Evolutionary conservation across 2,888 invertebrate species (phyloP).

Genomic region (Trichogramma dendrolimi): DNA sequence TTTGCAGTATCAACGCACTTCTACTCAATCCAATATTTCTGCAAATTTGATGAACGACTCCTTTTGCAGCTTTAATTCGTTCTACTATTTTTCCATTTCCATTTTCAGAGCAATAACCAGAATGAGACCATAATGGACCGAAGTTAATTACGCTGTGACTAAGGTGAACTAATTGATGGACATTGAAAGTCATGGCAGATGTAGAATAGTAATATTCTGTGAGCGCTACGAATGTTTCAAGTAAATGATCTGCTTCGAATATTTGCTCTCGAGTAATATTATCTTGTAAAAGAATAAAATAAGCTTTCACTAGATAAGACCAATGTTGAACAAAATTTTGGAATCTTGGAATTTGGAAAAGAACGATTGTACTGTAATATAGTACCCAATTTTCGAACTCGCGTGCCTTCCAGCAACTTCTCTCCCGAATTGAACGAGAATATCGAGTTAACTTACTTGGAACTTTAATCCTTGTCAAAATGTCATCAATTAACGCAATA

Average conservation of each 20-base stretch:
- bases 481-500: slow-evolving; percentile 8
- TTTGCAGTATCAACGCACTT: neutral
- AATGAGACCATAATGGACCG: slow-evolving; percentile 30
- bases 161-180: slow-evolving; percentile 30
- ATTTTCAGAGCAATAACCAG: slow-evolving; percentile 28
- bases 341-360: slow-evolving; percentile 16
- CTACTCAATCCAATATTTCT: neutral
- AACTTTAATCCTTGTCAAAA: slow-evolving; percentile 10
- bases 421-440: slow-evolving; percentile 16
- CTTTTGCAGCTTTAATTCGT: slow-evolving; percentile 19
- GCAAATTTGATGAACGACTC: slow-evolving; percentile 19
- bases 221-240: slow-evolving; percentile 2
- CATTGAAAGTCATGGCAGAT: slow-evolving; percentile 25
- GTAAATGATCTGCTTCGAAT: slow-evolving; percentile 14
- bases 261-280: slow-evolving; percentile 26
- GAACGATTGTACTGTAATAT: slow-evolving; percentile 26
- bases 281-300: slow-evolving; percentile 5
- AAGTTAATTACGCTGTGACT: slow-evolving; percentile 29
- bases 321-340: too few relatives aligned
- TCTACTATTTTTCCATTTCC: slow-evolving; percentile 23
- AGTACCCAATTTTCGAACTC: slow-evolving; percentile 29
- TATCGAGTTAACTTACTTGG: slow-evolving; percentile 17
- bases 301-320: slow-evolving; percentile 3
- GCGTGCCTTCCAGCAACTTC: slow-evolving; percentile 23
- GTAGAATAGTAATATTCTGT: slow-evolving; percentile 25